Conservation (phyloP, 2,797 vertebrate species). For the Thunnus albacares region DNA sequence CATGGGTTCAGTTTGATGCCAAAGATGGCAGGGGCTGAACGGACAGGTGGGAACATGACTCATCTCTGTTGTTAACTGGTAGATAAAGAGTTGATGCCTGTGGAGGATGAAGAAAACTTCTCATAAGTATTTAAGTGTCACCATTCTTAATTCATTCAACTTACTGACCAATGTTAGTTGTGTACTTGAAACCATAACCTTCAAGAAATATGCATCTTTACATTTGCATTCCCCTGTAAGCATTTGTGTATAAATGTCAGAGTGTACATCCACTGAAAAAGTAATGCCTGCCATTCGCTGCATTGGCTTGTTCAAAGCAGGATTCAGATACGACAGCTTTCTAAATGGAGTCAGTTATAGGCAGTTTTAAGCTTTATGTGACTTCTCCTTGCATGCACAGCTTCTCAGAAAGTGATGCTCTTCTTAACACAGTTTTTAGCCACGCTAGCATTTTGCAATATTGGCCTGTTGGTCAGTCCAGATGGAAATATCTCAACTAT, state of each 20-base stretch:
- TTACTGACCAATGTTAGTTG: background rate
- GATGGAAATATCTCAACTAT: too few relatives aligned
- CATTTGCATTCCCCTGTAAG: background rate
- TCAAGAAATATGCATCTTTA: background rate
- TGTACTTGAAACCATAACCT: background rate
- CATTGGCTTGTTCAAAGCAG: background rate
- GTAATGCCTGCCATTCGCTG: background rate
- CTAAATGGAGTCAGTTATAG: too few relatives aligned
- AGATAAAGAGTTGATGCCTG: background rate
- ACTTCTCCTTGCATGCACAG: background rate
- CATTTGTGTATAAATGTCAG: background rate
- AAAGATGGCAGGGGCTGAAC: conserved; percentile 15
- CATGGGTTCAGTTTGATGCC: conserved; percentile 10
- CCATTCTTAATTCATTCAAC: background rate
- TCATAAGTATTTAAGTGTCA: background rate
- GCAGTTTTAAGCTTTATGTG: background rate
- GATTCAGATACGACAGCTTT: background rate
- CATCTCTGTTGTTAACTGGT: background rate
- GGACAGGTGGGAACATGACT: conserved; percentile 29
- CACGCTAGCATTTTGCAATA: too few relatives aligned
- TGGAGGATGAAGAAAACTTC: background rate
- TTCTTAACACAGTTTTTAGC: background rate
- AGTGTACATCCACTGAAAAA: background rate
- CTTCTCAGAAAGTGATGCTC: background rate
- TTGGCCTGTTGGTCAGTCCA: too few relatives aligned